These are phyloP conservation scores for Cistogaster globosa DNA, from an alignment of 2,888 invertebrate genomes.

Conservation along the genomic window DNA sequence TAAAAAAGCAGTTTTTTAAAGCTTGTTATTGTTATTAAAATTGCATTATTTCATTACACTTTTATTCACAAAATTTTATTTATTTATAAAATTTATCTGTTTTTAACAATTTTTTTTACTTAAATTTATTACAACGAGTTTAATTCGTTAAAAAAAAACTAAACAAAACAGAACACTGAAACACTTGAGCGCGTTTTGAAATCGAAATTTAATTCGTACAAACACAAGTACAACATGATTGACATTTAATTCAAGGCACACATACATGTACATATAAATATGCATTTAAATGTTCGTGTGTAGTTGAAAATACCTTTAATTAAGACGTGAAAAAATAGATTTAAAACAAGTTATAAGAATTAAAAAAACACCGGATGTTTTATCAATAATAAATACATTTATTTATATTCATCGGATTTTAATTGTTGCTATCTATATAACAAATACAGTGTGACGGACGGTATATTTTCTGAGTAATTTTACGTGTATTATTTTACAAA, in stretches of 20 bases:
- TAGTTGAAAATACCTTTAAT: too few species aligned
- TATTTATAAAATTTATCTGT: conserved; percentile 8
- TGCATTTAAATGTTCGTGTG: neutral
- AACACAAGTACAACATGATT: neutral
- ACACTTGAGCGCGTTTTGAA: conserved; percentile 44
- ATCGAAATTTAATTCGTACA: conserved; percentile 11
- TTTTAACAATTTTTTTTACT: conserved; percentile 8
- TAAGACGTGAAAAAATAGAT: conserved; percentile 2
- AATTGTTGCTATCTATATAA: neutral
- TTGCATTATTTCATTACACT: too few species aligned
- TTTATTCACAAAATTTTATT: neutral
- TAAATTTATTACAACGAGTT: conserved; percentile 16
- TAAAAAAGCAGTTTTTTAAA: too few species aligned
- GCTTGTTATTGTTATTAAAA: too few species aligned
- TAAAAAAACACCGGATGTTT: conserved; percentile 66
- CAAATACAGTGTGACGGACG: neutral
- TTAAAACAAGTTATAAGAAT: conserved; percentile 54
- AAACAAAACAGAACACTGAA: neutral
- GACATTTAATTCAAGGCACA: neutral
- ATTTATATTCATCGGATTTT: conserved; percentile 20
- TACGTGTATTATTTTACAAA: conserved; percentile 43
- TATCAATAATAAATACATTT: conserved; percentile 49
- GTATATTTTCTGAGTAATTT: conserved; percentile 27
- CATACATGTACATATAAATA: neutral
- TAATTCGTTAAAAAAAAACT: conserved; percentile 10